These are phyloP conservation scores for Clarias magur DNA, from an alignment of 2,113 vertebrate genomes.

Conservation along the genomic window DNA sequence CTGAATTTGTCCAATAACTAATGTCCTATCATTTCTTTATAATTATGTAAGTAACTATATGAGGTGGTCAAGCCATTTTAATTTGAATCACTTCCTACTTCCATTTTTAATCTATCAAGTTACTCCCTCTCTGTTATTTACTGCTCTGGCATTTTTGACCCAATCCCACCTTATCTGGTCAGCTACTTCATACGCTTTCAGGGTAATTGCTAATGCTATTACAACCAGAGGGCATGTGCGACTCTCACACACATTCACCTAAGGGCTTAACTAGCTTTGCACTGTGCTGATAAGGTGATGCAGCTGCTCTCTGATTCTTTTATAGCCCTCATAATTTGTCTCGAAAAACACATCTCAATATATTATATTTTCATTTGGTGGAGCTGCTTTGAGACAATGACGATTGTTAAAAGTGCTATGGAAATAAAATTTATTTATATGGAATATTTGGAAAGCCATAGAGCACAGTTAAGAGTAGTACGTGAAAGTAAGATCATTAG, in stretches of 20 bases:
- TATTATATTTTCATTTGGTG: too few relatives aligned
- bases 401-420: too few relatives aligned
- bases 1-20: neutral
- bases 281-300: constrained; percentile 4
- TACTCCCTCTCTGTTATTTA: neutral
- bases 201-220: constrained; percentile 12
- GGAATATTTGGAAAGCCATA: too few relatives aligned
- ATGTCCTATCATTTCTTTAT: neutral
- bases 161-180: neutral
- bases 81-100: neutral
- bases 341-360: neutral
- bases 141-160: neutral
- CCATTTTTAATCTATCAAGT: neutral
- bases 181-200: neutral
- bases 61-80: neutral
- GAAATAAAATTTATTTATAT: too few relatives aligned
- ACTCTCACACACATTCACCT: neutral
- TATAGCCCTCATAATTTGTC: neutral
- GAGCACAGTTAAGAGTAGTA: too few relatives aligned
- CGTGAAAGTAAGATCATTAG: neutral
- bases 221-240: constrained; percentile 9
- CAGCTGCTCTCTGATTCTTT: neutral
- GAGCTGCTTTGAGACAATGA: too few relatives aligned
- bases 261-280: constrained; percentile 14
- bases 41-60: neutral